Evolutionary conservation across 2,797 vertebrate genomes (phyloP).

Genomic region (Threskiornis aethiopicus): DNA sequence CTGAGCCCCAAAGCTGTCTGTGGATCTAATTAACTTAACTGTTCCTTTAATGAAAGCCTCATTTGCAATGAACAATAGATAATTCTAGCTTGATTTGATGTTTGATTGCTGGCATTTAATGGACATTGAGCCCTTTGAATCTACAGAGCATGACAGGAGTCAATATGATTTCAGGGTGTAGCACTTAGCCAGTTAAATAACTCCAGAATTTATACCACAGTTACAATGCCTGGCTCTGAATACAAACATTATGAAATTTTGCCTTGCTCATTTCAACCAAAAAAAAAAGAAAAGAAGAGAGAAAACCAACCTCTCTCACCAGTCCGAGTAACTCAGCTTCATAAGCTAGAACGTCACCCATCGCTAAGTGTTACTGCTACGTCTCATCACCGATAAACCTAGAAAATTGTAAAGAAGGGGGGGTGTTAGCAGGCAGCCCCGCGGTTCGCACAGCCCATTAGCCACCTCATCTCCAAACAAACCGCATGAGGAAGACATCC

Average conservation of each 20-base stretch:
- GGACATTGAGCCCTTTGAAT: not conserved
- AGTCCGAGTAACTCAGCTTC: conserved; percentile 90
- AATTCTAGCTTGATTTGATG: not conserved
- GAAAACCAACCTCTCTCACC: conserved; percentile 86
- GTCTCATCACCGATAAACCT: conserved; percentile 1
- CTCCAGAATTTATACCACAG: not conserved
- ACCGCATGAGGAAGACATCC: accelerated
- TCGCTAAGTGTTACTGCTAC: conserved; percentile 27
- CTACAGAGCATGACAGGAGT: not conserved
- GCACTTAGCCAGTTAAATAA: not conserved
- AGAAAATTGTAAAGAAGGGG: not conserved
- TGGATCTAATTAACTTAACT: not conserved
- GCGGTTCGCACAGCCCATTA: not conserved
- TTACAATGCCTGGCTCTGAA: not conserved
- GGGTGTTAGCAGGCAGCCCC: not conserved
- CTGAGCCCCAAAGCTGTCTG: not conserved
- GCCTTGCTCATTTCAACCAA: not conserved
- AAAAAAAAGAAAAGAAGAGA: accelerated
- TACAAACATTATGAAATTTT: not conserved
- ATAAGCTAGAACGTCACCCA: conserved; percentile 88
- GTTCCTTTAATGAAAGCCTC: not conserved
- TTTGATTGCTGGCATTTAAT: not conserved
- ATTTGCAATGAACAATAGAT: not conserved
- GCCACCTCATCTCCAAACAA: not conserved
- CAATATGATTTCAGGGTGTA: not conserved